Percentiles rank a stretch among this genome's conserved stretches.
Conservation (phyloP, 2,888 invertebrate genomes). For the Dugesia japonica region DNA sequence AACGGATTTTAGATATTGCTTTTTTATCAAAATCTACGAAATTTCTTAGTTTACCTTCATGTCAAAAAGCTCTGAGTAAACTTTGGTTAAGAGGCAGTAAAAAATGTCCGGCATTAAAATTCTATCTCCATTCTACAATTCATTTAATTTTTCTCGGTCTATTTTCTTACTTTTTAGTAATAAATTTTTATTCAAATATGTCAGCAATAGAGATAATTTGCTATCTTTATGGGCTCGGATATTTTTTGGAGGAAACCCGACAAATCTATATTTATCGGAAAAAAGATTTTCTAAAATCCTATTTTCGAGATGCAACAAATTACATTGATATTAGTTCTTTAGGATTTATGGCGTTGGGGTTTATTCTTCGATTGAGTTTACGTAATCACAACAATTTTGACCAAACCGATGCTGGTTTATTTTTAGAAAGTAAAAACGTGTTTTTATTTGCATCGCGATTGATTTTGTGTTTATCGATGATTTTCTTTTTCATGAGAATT, state of each 20-base stretch:
- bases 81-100: conserved; percentile 9
- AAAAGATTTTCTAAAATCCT: conserved; percentile 5
- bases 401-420: neutral
- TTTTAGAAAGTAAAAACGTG: neutral
- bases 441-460: conserved; percentile 17
- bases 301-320: neutral
- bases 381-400: neutral
- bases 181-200: neutral
- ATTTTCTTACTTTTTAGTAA: conserved; percentile 24
- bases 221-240: conserved; percentile 22
- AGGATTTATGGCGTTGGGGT: neutral
- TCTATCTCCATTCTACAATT: neutral
- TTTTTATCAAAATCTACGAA: neutral
- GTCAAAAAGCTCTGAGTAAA: conserved; percentile 25
- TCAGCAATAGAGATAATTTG: conserved; percentile 22
- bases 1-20: conserved; percentile 23
- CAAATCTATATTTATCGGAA: neutral
- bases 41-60: conserved; percentile 25
- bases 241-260: conserved; percentile 13
- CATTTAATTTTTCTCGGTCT: conserved; percentile 17
- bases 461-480: conserved; percentile 14
- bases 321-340: neutral
- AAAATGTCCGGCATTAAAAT: neutral
- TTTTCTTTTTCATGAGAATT: conserved; percentile 29
- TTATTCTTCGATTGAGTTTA: neutral